A percentile compares a stretch with the other conserved stretches of the same genome.
Conservation (phyloP, 1,140 invertebrate species). For the Neodiprion fabricii region DNA sequence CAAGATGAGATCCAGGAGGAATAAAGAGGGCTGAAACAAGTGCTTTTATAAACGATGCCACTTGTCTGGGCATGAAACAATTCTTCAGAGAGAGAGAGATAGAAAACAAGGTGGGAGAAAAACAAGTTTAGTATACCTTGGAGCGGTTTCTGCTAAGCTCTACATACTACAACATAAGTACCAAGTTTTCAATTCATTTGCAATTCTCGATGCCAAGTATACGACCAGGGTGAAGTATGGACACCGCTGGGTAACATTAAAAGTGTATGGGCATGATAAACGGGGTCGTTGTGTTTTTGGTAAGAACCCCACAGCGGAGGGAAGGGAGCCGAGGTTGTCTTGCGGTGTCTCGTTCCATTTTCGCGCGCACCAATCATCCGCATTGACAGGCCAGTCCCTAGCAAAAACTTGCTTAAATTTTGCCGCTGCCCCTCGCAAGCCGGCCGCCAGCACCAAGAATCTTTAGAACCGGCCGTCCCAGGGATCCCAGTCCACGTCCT, state of each 20-base stretch:
- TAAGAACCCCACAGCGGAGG: conserved; percentile 32
- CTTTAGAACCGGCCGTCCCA: conserved; percentile 13
- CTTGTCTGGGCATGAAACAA: not conserved
- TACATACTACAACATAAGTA: no score
- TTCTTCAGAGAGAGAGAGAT: not conserved
- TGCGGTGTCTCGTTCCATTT: conserved; percentile 49
- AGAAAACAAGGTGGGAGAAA: no score
- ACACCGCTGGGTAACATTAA: no score
- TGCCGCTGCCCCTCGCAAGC: conserved; percentile 34
- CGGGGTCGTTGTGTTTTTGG: conserved; percentile 25
- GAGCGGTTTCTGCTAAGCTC: no score
- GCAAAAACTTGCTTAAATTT: conserved; percentile 54
- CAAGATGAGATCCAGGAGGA: no score
- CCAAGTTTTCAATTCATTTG: no score
- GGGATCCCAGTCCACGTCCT: not conserved
- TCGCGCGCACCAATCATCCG: conserved; percentile 52
- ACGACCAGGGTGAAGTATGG: no score
- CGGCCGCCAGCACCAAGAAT: conserved; percentile 21
- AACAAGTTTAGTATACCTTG: no score
- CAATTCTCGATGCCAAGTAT: no score
- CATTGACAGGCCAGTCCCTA: conserved; percentile 46
- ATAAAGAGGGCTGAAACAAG: no score
- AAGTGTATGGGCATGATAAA: conserved; percentile 35
- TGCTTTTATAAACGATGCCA: no score
- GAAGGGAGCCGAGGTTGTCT: conserved; percentile 35